Percentiles rank a stretch among this genome's conserved stretches.
These are phyloP conservation scores for Ophion obscuratus DNA, from an alignment of 2,888 invertebrate genomes.

Conservation along the genomic window DNA sequence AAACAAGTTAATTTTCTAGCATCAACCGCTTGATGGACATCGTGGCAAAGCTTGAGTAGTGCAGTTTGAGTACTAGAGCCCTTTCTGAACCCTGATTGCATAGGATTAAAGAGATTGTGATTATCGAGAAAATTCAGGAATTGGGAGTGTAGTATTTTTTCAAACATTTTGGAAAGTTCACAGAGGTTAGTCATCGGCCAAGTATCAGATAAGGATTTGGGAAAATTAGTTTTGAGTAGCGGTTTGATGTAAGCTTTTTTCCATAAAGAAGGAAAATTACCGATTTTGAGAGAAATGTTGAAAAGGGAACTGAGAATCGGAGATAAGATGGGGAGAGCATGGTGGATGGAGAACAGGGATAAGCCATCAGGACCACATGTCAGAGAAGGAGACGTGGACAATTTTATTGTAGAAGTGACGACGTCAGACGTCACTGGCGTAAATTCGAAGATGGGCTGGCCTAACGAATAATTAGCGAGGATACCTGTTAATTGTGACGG, in stretches of 20 bases:
- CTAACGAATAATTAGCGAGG: too few species aligned
- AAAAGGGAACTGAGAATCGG: not conserved
- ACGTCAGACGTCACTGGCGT: not conserved
- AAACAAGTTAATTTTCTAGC: too few species aligned
- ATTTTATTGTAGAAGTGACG: not conserved
- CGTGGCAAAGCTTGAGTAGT: too few species aligned
- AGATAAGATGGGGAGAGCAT: not conserved
- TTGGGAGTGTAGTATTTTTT: not conserved
- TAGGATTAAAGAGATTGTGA: too few species aligned
- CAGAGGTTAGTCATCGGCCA: slow-evolving; percentile 1
- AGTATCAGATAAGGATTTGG: not conserved
- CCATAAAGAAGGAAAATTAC: not conserved
- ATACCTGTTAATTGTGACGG: not conserved
- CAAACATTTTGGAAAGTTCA: slow-evolving; percentile 1
- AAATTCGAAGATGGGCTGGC: not conserved
- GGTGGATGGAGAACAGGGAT: not conserved
- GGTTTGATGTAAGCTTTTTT: slow-evolving; percentile 8
- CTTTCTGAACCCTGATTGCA: too few species aligned
- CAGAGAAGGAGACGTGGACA: not conserved
- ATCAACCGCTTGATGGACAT: too few species aligned
- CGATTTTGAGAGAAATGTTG: not conserved
- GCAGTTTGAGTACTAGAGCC: too few species aligned
- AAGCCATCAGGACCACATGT: not conserved
- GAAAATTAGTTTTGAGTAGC: not conserved
- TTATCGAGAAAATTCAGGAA: too few species aligned